Base-by-base conservation (phyloP, 1,140 invertebrate species). In the Thaumetopoea pityocampa region DNA sequence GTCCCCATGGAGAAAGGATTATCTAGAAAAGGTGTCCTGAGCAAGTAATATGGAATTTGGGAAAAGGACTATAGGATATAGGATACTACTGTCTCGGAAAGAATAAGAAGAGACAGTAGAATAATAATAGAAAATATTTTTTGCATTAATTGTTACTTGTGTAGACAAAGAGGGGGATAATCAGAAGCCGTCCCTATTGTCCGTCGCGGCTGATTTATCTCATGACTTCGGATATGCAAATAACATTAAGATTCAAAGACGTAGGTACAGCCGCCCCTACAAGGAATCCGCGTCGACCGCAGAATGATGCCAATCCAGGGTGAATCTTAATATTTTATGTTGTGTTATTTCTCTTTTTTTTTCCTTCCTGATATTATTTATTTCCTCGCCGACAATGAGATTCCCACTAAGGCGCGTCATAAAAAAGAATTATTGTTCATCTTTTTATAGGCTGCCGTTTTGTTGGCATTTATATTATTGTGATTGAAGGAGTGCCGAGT, bases 221-320 rank as follows among this genome's bases (percentile, higher is more conserved):
- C 77, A 83, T 80, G 79, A 81, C 79, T 83, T 79, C 73, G 79
- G 71, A 79, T 84, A 84, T 84, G 80, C 80, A 84, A 84, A 83
- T 83, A 69, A 58, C 71, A 80, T 83, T 79, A 81, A 79, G 60
- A 81, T 84, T 74, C 76, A 80, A 80, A 84, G 77, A 81, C 55
- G 76, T 74, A 79, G 64, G 73, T 68, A 70, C 50, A 27, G 49
- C 49, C 67, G 62, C 51, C 70, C 74, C 76, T 65, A 66, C 57
- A 54, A 79, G 72, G 70, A 77, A 79, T 69, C 67, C 57, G 53
- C 49, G 57, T 56, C 67, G 58, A 69, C 76, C 79, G 63, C 79
- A 69, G 59, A 81, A 82, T 80, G 69, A 80, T 74, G 77, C 76
- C 77, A 80, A 82, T 81, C 77, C 71, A 64, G 66, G 71, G 63